phyloP scores from a whole-genome alignment of 2,888 invertebrate genomes.

The Hemaris fuciformis region DNA sequence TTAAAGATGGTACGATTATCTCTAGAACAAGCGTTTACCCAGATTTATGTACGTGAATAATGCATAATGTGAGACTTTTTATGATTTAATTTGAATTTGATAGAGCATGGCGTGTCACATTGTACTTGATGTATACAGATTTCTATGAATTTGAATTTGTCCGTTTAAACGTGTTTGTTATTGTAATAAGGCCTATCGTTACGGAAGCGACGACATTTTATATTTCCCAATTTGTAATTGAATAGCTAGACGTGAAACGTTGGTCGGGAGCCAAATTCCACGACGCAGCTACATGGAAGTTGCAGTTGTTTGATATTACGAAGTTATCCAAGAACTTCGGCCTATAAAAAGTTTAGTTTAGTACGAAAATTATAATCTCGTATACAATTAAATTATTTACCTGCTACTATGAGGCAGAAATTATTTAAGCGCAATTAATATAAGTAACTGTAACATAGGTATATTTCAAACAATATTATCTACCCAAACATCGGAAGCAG shows the following conservation, averaged over 20 bases:
- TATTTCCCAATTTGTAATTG: neutral
- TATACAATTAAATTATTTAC: too few species aligned
- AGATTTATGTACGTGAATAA: slow-evolving; percentile 17
- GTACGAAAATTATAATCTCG: too few species aligned
- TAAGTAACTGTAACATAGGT: too few species aligned
- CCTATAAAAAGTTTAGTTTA: too few species aligned
- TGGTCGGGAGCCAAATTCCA: neutral
- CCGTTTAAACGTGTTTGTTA: neutral
- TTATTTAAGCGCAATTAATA: too few species aligned
- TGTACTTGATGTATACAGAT: neutral
- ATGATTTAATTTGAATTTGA: slow-evolving; percentile 6
- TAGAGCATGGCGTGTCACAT: neutral
- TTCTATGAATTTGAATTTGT: neutral
- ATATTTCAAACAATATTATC: too few species aligned
- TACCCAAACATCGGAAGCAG: too few species aligned
- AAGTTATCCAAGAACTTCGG: neutral
- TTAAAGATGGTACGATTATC: slow-evolving; percentile 1
- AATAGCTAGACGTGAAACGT: neutral
- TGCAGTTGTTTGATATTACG: neutral
- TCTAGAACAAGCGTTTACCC: slow-evolving; percentile 11
- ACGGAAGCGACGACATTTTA: neutral
- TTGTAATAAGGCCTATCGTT: neutral
- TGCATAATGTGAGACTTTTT: slow-evolving; percentile 11
- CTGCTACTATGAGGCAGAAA: too few species aligned
- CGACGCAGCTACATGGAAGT: neutral